A percentile compares a stretch with the other conserved stretches of the same genome.
These are phyloP conservation scores for Drosophila erecta DNA, from an alignment of 1,140 invertebrate genomes.

Conservation along the genomic window DNA sequence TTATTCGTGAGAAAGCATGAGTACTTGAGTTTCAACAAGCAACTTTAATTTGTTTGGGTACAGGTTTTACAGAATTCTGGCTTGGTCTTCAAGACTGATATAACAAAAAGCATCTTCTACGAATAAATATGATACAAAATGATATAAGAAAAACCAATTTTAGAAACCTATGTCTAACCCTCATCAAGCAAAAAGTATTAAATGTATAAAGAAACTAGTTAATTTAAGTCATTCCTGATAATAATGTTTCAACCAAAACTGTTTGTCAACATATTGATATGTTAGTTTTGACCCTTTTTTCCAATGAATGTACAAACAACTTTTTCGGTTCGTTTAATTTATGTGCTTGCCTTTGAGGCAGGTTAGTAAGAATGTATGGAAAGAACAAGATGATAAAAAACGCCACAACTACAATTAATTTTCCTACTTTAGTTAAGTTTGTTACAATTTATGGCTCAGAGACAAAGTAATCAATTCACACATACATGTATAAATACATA, in stretches of 20 bases:
- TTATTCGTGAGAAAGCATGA: constrained; percentile 18
- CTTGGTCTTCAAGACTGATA: constrained; percentile 78
- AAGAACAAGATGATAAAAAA: constrained; percentile 29
- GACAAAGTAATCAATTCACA: constrained; percentile 60
- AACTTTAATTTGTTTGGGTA: constrained; percentile 41
- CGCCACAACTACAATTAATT: constrained; percentile 78
- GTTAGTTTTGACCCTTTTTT: constrained; percentile 25
- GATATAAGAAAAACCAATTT: constrained; percentile 46
- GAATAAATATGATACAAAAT: constrained; percentile 59
- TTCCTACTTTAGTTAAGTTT: constrained; percentile 77
- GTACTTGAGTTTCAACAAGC: not conserved
- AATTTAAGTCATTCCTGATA: constrained; percentile 76
- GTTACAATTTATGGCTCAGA: constrained; percentile 77
- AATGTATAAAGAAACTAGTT: constrained; percentile 65
- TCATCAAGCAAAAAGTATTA: constrained; percentile 38
- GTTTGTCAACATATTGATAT: constrained; percentile 15
- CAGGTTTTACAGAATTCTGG: constrained; percentile 34
- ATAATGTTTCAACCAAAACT: constrained; percentile 51
- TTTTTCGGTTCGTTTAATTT: constrained; percentile 24
- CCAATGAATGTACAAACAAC: constrained; percentile 40
- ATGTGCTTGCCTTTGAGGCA: constrained; percentile 67
- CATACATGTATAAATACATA: constrained; percentile 48
- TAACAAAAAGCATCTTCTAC: constrained; percentile 53
- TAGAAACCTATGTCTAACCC: constrained; percentile 19
- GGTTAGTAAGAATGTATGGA: constrained; percentile 3